Conservation (phyloP, 2,113 vertebrate species). For the Galbula dea region DNA sequence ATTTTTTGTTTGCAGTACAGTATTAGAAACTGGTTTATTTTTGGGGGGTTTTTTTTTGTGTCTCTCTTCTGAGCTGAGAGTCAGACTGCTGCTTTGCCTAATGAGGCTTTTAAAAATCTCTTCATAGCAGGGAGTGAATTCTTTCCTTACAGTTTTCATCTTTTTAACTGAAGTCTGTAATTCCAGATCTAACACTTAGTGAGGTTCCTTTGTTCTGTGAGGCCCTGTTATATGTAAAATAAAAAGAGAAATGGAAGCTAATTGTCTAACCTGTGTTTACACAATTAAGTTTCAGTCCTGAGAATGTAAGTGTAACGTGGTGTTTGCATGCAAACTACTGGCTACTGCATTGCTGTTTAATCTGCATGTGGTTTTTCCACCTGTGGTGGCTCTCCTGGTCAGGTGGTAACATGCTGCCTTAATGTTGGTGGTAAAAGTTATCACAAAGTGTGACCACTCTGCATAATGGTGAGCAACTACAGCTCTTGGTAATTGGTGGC, state of each 20-base stretch:
- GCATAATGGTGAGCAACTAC: neutral
- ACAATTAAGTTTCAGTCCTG: neutral
- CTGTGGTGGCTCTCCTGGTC: neutral
- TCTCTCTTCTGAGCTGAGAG: neutral
- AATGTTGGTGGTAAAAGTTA: neutral
- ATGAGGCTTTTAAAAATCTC: neutral
- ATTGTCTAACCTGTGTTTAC: neutral
- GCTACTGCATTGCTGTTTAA: constrained; percentile 33
- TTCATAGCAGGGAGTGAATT: neutral
- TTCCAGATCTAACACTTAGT: neutral
- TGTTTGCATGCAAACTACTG: constrained; percentile 49
- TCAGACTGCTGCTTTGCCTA: constrained; percentile 28
- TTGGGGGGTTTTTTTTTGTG: neutral
- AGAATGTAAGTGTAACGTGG: neutral
- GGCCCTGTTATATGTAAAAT: neutral
- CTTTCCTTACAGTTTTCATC: constrained; percentile 8
- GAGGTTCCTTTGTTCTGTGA: neutral
- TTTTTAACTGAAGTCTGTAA: neutral
- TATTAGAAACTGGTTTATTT: neutral
- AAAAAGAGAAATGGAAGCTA: neutral
- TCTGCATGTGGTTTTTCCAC: neutral
- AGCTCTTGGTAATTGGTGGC: neutral
- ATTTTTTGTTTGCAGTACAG: neutral
- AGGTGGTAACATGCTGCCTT: neutral
- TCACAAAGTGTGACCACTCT: neutral